These are phyloP conservation scores for Prunella fulvescens DNA, from an alignment of 2,113 vertebrate genomes.

Conservation along the genomic window DNA sequence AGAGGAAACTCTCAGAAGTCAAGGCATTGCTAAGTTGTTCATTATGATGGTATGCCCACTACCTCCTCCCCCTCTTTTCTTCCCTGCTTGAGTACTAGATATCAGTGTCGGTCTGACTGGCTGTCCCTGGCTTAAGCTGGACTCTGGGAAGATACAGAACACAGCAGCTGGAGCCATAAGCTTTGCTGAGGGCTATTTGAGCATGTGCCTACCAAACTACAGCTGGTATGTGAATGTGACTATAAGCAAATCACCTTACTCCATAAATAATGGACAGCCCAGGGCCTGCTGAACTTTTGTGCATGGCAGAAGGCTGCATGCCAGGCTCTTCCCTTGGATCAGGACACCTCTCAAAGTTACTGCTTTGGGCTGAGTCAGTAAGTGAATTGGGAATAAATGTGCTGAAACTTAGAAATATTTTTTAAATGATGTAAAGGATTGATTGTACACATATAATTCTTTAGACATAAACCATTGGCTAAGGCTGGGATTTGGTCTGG, in stretches of 20 bases:
- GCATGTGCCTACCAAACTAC: background rate
- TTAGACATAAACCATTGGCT: background rate
- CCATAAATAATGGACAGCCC: background rate
- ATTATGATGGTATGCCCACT: background rate
- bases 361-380: background rate
- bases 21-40: background rate
- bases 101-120: background rate
- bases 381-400: background rate
- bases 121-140: background rate
- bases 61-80: background rate
- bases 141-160: background rate
- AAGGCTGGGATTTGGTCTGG: background rate
- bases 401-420: background rate
- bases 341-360: background rate
- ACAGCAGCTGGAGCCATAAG: background rate
- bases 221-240: background rate
- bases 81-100: background rate
- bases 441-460: background rate
- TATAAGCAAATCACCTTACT: background rate
- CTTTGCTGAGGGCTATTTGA: background rate
- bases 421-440: background rate
- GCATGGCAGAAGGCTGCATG: background rate
- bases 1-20: background rate
- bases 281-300: background rate
- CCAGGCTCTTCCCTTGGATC: background rate